These are phyloP conservation scores for Phenganax stokvisi DNA, from an alignment of 92 coral and sea anemone genomes.

Conservation along the genomic window DNA sequence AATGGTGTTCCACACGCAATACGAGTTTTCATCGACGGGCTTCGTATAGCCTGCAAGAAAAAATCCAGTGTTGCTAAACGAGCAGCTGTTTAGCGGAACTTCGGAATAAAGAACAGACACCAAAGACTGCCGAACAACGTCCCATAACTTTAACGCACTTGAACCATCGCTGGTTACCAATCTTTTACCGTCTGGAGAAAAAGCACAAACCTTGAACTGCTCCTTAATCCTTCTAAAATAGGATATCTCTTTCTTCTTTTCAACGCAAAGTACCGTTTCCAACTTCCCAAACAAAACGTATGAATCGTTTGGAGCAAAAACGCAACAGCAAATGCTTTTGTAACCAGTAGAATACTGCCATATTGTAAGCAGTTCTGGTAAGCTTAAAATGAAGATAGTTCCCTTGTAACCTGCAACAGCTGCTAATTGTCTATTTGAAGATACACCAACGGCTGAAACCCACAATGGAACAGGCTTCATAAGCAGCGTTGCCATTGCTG, in stretches of 20 bases:
- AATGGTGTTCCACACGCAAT: slow-evolving; percentile 17
- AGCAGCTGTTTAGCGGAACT: not conserved
- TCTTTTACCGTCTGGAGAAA: slow-evolving; percentile 7
- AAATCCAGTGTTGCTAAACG: not conserved
- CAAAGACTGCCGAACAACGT: not conserved
- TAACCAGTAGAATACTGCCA: not conserved
- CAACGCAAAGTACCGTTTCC: slow-evolving; percentile 4
- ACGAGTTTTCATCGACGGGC: not conserved
- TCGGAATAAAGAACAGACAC: not conserved
- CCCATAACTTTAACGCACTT: not conserved
- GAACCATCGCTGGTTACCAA: slow-evolving; percentile 1
- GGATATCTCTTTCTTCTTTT: not conserved
- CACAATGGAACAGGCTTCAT: not conserved
- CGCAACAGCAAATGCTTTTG: not conserved
- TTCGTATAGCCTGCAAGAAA: not conserved
- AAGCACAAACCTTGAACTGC: not conserved
- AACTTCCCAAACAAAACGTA: not conserved
- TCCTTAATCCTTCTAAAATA: not conserved
- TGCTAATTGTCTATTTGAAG: not conserved
- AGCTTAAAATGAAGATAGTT: not conserved
- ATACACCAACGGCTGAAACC: not conserved
- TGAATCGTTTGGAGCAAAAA: slow-evolving; percentile 6
- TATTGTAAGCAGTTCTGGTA: not conserved
- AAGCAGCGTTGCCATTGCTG: not conserved
- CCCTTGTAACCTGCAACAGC: not conserved